Evolutionary conservation across 2,888 invertebrate species (phyloP).

Genomic region (Heliconius ismenius): DNA sequence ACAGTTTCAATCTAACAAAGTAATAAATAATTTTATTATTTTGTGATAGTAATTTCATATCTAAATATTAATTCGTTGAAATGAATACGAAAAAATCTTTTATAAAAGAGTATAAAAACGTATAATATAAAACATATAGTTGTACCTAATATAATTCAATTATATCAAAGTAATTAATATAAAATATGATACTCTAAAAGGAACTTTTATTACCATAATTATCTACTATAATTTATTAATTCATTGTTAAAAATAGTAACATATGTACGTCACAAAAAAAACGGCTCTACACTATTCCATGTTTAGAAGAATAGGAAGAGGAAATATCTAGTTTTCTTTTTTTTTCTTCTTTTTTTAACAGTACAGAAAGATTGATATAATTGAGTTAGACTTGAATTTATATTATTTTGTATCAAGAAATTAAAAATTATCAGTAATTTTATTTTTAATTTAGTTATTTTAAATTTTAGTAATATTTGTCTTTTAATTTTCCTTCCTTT

Average conservation of each 20-base stretch:
- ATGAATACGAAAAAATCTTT: not conserved
- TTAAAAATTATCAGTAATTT: too few relatives aligned
- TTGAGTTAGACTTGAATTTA: too few relatives aligned
- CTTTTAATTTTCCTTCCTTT: too few relatives aligned
- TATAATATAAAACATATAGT: not conserved
- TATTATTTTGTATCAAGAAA: too few relatives aligned
- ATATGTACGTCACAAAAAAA: not conserved
- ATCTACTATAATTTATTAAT: not conserved
- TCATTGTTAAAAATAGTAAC: not conserved
- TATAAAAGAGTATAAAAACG: not conserved
- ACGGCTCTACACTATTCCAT: not conserved
- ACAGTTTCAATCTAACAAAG: too few relatives aligned
- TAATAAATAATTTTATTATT: too few relatives aligned
- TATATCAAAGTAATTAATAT: not conserved
- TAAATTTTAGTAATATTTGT: too few relatives aligned
- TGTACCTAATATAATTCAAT: not conserved
- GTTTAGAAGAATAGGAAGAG: too few relatives aligned
- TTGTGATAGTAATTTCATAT: not conserved
- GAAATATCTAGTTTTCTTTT: too few relatives aligned
- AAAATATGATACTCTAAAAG: not conserved
- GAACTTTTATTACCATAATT: not conserved
- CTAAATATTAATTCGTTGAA: not conserved
- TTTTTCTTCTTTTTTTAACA: too few relatives aligned
- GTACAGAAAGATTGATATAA: not conserved
- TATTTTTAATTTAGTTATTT: too few relatives aligned